A percentile compares a stretch with the other conserved stretches of the same genome.
These are phyloP conservation scores for Cerastis rubricosa DNA, from an alignment of 2,888 invertebrate genomes.

Conservation along the genomic window DNA sequence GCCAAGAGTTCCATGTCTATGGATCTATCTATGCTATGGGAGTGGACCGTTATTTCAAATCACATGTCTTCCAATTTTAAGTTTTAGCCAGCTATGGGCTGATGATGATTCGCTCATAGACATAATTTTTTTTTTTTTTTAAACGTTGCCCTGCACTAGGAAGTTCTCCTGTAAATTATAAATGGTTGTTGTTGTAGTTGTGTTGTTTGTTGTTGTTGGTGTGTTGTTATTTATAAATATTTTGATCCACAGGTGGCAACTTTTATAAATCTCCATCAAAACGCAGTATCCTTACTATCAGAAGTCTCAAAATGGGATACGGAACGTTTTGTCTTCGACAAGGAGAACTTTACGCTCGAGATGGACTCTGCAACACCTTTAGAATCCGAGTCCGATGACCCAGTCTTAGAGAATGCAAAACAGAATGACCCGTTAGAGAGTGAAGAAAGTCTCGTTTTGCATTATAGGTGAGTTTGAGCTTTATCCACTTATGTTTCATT, in stretches of 20 bases:
- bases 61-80: not conserved
- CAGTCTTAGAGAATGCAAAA: slow-evolving; percentile 81
- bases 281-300: slow-evolving; percentile 89
- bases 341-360: slow-evolving; percentile 90
- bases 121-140: too few species aligned
- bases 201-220: too few species aligned
- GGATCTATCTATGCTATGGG: not conserved
- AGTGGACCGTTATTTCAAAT: not conserved
- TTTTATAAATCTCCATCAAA: slow-evolving; percentile 91
- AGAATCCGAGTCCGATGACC: slow-evolving; percentile 90
- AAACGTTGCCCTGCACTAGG: too few species aligned
- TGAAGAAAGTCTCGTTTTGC: slow-evolving; percentile 83
- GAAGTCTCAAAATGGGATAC: slow-evolving; percentile 91
- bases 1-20: not conserved
- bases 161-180: too few species aligned
- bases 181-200: too few species aligned
- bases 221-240: not conserved
- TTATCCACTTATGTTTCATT: too few species aligned
- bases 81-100: not conserved
- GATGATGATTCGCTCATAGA: not conserved
- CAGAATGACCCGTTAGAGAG: slow-evolving; percentile 88
- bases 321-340: slow-evolving; percentile 89
- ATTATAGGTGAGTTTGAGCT: slow-evolving; percentile 86
- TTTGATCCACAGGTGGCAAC: slow-evolving; percentile 84
- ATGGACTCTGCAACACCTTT: slow-evolving; percentile 83